Base-by-base conservation (phyloP, 2,888 invertebrate genomes). In the Thumatha senex region DNA sequence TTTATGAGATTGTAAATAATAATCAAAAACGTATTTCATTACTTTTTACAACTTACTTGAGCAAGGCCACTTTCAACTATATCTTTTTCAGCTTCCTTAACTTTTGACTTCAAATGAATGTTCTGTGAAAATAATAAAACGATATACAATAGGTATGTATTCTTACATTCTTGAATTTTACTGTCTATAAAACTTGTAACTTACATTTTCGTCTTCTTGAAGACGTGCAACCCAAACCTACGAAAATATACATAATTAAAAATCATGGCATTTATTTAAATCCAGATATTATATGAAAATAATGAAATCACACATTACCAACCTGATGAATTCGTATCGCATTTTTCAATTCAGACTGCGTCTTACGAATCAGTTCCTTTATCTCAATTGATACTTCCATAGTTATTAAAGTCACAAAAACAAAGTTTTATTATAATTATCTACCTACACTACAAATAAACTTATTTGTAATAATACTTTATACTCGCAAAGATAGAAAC, bases 261-360 rank as follows among this genome's bases (percentile, higher is more conserved):
- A n/a, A 42, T 31, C 31, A 31, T 18, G 10, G 7, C 15, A 43
- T 63, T 34, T 47, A 15, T 44, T 42, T 42, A 54, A 31, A 48
- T 48, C 47, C 39, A 34, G 34, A 36, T 35, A 34, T 39, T 39
- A 24, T 48, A 24, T 48, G 49, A 46, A 60, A 60, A 61, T 56
- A 56, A 48, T 51, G 40, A 39, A 55, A 38, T 51, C 40, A 51
- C 34, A 41, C 29, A 53, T 11, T 31, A 78, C 82, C 83, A 79
- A 93, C 94, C 92, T 94, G 93, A 86, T 94, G 94, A 79, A 93
- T 86, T 72, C 92, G 89, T 72, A 94, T 93, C 57, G 94, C 93
- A 76, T 92, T 93, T 88, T 92, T 93, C 71, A 94, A 86, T 72
- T 93, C 93, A 51, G 87, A 87, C 77, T 94, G 94, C 59, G 93